Conservation (phyloP, 2,888 invertebrate species). For the Panzeria rudis region DNA sequence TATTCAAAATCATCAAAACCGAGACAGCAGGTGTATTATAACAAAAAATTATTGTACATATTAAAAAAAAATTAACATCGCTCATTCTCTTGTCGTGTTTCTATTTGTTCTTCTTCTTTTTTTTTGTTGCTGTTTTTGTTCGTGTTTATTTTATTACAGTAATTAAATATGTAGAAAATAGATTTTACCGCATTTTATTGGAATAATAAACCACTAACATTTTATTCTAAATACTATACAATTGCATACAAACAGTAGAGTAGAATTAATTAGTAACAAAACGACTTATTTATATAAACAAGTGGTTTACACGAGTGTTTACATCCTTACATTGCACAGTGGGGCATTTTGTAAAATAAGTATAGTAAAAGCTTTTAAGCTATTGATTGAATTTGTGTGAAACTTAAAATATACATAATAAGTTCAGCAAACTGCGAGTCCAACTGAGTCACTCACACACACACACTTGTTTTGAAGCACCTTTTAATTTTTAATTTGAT, state of each 20-base stretch:
- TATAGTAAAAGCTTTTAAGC: not conserved
- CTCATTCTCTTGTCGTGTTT: slow-evolving; percentile 28
- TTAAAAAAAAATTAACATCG: slow-evolving; percentile 25
- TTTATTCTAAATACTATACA: slow-evolving; percentile 31
- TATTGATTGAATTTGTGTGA: too few species aligned
- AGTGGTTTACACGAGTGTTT: slow-evolving; percentile 9
- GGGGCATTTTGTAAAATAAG: not conserved
- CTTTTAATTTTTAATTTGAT: too few species aligned
- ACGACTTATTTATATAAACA: not conserved
- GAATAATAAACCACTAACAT: slow-evolving; percentile 42
- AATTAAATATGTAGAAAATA: slow-evolving; percentile 58
- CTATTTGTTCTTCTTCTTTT: slow-evolving; percentile 19
- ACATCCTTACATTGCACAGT: slow-evolving; percentile 10
- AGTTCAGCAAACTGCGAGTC: too few species aligned
- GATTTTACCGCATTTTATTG: slow-evolving; percentile 52
- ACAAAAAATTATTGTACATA: slow-evolving; percentile 5
- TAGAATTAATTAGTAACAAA: slow-evolving; percentile 35
- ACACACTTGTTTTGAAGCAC: too few species aligned
- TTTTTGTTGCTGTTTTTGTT: not conserved
- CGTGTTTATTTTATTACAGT: slow-evolving; percentile 24
- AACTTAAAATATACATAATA: too few species aligned
- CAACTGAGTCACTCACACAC: too few species aligned
- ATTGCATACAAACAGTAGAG: slow-evolving; percentile 18
- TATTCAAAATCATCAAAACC: slow-evolving; percentile 31
- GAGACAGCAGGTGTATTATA: slow-evolving; percentile 45